Evolutionary conservation across 2,113 vertebrate species (phyloP).

Genomic region (Thamnophis sirtalis): DNA sequence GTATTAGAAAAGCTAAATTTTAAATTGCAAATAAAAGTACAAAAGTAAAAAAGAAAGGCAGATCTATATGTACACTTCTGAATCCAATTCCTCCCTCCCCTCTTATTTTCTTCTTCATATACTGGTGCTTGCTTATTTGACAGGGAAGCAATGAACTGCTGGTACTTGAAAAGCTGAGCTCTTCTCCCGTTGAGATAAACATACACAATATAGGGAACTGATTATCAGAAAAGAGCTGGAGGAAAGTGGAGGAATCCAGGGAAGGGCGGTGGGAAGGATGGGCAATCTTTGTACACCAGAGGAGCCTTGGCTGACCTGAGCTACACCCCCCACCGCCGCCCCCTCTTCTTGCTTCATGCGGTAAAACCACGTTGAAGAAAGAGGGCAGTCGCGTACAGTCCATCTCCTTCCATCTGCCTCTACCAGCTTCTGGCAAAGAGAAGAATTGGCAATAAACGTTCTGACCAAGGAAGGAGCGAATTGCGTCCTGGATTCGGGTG

Average conservation of each 20-base stretch:
- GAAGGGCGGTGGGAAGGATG: constrained; percentile 20
- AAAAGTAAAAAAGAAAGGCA: not conserved
- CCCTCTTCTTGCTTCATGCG: constrained; percentile 77
- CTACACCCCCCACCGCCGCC: not conserved
- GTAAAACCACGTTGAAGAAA: constrained; percentile 81
- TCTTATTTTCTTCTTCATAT: not conserved
- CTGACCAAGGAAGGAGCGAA: constrained; percentile 63
- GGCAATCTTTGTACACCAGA: constrained; percentile 63
- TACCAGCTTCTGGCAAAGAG: constrained; percentile 59
- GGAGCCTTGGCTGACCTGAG: constrained; percentile 84
- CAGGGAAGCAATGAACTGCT: constrained; percentile 25
- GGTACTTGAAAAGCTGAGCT: constrained; percentile 12
- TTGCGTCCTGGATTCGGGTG: constrained; percentile 59
- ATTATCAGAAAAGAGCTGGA: constrained; percentile 35
- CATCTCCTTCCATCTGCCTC: constrained; percentile 59
- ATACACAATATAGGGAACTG: not conserved
- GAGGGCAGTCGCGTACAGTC: constrained; percentile 83
- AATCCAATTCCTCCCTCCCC: not conserved
- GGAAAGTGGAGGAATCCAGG: constrained; percentile 30
- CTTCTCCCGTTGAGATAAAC: not conserved
- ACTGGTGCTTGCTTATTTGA: constrained; percentile 14
- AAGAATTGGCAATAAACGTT: constrained; percentile 64
- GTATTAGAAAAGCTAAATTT: not conserved
- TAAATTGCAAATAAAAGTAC: not conserved
- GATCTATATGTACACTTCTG: not conserved